phyloP scores from a whole-genome alignment of 1,140 invertebrate genomes.

The Drosophila repleta region DNA sequence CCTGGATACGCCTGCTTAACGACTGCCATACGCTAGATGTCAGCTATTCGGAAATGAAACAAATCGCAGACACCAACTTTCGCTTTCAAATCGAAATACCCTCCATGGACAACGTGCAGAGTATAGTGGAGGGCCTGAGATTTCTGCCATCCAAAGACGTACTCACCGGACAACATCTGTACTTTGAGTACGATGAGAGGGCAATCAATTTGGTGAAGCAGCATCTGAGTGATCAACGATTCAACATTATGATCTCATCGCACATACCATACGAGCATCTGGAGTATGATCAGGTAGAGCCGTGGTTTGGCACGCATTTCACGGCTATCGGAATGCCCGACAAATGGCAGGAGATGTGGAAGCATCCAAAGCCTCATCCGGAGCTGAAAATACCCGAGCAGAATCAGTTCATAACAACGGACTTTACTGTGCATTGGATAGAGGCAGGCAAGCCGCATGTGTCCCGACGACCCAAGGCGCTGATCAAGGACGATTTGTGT shows the following conservation, averaged over 20 bases:
- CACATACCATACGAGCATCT: constrained; percentile 86
- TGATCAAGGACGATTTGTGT: constrained; percentile 86
- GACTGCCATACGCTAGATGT: constrained; percentile 86
- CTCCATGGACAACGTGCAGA: constrained; percentile 91
- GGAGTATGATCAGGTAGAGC: constrained; percentile 87
- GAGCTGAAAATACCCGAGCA: constrained; percentile 41
- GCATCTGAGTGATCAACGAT: constrained; percentile 87
- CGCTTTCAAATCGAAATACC: constrained; percentile 88
- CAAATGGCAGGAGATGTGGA: constrained; percentile 86
- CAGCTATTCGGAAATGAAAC: constrained; percentile 82
- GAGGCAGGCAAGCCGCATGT: constrained; percentile 48
- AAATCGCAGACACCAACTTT: constrained; percentile 89
- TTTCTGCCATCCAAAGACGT: constrained; percentile 90
- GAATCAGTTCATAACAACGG: constrained; percentile 59
- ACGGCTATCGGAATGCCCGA: constrained; percentile 85
- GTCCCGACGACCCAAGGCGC: constrained; percentile 72
- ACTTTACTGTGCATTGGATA: constrained; percentile 55
- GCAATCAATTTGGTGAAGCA: constrained; percentile 87
- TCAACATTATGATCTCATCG: constrained; percentile 90
- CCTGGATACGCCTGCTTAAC: constrained; percentile 90
- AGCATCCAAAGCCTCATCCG: constrained; percentile 82
- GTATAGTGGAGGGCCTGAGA: constrained; percentile 91
- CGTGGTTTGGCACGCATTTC: constrained; percentile 85
- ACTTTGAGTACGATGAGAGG: constrained; percentile 91
- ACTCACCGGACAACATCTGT: constrained; percentile 89